These are phyloP conservation scores for Anguilla megastoma DNA, from an alignment of 2,797 vertebrate species.

Conservation along the genomic window DNA sequence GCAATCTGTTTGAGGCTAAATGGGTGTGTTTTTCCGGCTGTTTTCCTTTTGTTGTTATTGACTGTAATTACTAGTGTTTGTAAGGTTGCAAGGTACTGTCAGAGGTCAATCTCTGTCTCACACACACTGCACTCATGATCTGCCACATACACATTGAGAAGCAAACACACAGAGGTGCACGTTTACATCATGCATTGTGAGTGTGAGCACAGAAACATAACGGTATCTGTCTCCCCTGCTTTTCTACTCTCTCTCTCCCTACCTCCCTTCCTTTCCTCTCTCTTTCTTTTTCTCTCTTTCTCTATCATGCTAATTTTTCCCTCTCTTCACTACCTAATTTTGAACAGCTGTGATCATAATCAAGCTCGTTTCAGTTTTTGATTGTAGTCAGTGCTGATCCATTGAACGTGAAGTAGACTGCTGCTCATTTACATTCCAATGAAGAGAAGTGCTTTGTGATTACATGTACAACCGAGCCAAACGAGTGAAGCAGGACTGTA, in stretches of 20 bases:
- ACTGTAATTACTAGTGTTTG: too few relatives aligned
- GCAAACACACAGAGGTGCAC: too few relatives aligned
- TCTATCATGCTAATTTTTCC: not conserved
- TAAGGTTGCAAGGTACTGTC: too few relatives aligned
- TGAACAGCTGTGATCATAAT: not conserved
- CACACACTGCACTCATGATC: too few relatives aligned
- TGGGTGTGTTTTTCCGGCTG: too few relatives aligned
- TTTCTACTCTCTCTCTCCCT: not conserved
- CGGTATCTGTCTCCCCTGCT: not conserved
- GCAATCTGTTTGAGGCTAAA: too few relatives aligned
- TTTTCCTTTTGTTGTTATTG: not conserved
- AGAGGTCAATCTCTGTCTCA: too few relatives aligned
- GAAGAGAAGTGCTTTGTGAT: not conserved
- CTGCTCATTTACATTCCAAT: not conserved
- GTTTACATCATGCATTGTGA: too few relatives aligned
- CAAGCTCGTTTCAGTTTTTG: not conserved
- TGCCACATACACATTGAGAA: too few relatives aligned
- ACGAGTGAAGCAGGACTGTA: not conserved
- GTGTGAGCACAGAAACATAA: too few relatives aligned
- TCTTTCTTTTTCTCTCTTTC: not conserved
- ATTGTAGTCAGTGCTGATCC: not conserved
- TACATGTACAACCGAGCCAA: not conserved
- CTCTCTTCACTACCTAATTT: not conserved
- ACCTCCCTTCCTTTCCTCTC: not conserved
- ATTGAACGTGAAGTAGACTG: not conserved